Evolutionary conservation across 2,113 vertebrate genomes (phyloP).

Genomic region (Chlorodrepanis virens): DNA sequence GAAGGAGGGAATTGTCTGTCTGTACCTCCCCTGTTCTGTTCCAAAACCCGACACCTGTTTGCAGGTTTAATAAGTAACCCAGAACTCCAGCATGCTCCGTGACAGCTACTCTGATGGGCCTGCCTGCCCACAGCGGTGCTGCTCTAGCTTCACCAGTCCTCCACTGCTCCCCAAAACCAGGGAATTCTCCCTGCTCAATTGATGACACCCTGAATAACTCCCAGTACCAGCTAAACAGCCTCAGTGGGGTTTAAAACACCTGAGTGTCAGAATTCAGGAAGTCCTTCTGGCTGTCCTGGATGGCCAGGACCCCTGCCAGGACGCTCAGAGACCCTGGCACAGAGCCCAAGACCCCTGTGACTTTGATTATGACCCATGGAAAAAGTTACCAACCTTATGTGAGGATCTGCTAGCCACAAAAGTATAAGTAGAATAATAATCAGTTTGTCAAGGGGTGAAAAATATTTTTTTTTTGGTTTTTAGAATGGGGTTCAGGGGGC

Average conservation of each 20-base stretch:
- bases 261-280: too few relatives aligned
- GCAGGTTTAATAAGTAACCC: not conserved
- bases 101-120: not conserved
- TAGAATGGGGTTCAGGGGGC: too few relatives aligned
- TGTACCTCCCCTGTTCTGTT: not conserved
- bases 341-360: too few relatives aligned
- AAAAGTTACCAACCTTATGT: too few relatives aligned
- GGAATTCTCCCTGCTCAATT: not conserved
- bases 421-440: too few relatives aligned
- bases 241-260: not conserved
- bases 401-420: too few relatives aligned
- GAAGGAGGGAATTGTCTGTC: not conserved
- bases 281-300: too few relatives aligned
- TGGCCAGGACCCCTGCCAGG: too few relatives aligned
- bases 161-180: not conserved
- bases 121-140: fast-evolving
- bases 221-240: not conserved
- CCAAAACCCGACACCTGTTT: not conserved
- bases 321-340: too few relatives aligned
- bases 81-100: fast-evolving
- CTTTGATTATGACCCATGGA: too few relatives aligned
- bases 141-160: not conserved
- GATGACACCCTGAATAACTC: not conserved
- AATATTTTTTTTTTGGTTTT: too few relatives aligned
- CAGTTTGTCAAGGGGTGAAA: too few relatives aligned